These are phyloP conservation scores for Chrysomela aeneicollis DNA, from an alignment of 2,888 invertebrate genomes.

Conservation along the genomic window DNA sequence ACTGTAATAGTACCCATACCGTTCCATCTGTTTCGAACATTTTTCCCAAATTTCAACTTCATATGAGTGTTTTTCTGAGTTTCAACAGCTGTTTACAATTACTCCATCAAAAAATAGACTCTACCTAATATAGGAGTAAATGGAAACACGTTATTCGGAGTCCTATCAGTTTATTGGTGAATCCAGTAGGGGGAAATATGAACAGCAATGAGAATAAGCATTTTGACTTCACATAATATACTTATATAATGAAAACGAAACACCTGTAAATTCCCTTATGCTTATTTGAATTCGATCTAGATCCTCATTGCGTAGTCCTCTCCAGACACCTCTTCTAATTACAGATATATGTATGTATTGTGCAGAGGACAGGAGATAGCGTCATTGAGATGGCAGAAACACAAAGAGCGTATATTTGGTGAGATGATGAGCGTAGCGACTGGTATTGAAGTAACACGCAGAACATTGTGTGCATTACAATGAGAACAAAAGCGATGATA, in stretches of 20 bases:
- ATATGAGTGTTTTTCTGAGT: neutral
- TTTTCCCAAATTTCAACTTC: neutral
- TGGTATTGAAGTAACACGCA: too few relatives aligned
- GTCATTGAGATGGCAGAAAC: neutral
- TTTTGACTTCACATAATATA: neutral
- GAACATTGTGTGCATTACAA: too few relatives aligned
- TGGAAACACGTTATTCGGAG: conserved; percentile 1
- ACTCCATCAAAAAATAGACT: conserved; percentile 14
- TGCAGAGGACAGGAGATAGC: neutral
- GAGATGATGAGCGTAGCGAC: neutral
- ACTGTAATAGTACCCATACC: conserved; percentile 10
- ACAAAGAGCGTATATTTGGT: neutral
- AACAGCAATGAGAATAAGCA: conserved; percentile 6
- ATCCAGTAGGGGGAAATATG: conserved; percentile 10
- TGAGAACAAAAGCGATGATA: neutral
- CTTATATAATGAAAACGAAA: neutral
- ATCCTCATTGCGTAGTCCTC: neutral
- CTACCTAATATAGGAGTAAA: conserved; percentile 12
- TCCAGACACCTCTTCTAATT: neutral
- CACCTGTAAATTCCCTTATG: too few relatives aligned
- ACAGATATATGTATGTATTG: neutral
- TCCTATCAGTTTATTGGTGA: conserved; percentile 10
- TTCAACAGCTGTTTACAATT: conserved; percentile 15
- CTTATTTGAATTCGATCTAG: too few relatives aligned
- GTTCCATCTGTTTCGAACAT: conserved; percentile 5